A percentile compares a stretch with the other conserved stretches of the same genome.
phyloP scores from a whole-genome alignment of 2,797 vertebrate genomes.

The Fistularia tabacaria region DNA sequence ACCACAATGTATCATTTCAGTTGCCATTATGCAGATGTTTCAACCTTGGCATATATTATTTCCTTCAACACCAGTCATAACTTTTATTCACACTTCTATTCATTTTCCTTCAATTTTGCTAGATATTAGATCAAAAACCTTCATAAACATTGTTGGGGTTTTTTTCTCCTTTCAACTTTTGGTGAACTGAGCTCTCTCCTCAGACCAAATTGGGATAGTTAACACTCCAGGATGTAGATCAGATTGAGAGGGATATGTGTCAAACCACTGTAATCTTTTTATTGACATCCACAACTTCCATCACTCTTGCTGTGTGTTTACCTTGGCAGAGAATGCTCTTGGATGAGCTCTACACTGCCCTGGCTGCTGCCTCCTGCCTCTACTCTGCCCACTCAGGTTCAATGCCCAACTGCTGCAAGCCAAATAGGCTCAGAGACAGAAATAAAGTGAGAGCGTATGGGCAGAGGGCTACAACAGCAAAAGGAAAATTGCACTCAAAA shows the following conservation, averaged over 20 bases:
- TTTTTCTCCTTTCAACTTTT: slow-evolving; percentile 1
- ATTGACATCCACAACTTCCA: slow-evolving; percentile 42
- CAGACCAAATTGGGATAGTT: slow-evolving; percentile 18
- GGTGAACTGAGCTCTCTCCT: slow-evolving; percentile 2
- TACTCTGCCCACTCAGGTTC: slow-evolving; percentile 53
- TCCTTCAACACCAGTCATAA: no score
- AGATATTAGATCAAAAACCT: no score
- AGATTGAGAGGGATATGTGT: slow-evolving; percentile 42
- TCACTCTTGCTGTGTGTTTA: slow-evolving; percentile 36
- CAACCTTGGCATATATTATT: no score
- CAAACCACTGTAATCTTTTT: slow-evolving; percentile 47
- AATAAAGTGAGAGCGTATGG: slow-evolving; percentile 6
- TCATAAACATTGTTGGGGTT: no score
- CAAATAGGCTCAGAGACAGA: slow-evolving; percentile 5
- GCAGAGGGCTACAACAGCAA: slow-evolving; percentile 13
- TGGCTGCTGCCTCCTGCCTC: slow-evolving; percentile 49
- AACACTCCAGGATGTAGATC: slow-evolving; percentile 43
- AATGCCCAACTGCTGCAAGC: slow-evolving; percentile 36
- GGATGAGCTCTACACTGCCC: slow-evolving; percentile 42
- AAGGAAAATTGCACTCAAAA: no score
- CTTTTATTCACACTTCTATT: no score
- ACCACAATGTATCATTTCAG: no score
- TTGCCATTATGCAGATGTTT: no score
- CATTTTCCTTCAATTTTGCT: no score
- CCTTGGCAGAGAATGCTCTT: slow-evolving; percentile 49